Conservation (phyloP, 2,888 invertebrate species). For the Pteria penguin region DNA sequence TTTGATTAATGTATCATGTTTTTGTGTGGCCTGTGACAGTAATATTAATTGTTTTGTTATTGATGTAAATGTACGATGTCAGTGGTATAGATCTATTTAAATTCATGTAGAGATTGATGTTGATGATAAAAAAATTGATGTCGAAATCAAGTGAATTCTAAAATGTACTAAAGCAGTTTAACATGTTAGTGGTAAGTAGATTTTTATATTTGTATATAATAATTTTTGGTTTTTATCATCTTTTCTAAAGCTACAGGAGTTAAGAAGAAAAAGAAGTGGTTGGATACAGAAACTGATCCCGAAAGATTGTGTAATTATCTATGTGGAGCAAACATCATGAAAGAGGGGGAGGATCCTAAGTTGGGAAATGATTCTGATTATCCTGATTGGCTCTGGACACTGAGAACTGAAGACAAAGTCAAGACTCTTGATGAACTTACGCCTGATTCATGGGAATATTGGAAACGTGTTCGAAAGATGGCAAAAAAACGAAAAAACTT, state of each 20-base stretch:
- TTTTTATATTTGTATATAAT: background rate
- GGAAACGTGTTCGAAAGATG: slow-evolving; percentile 85
- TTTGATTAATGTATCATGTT: too few relatives aligned
- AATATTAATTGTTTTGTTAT: too few relatives aligned
- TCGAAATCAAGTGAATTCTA: too few relatives aligned
- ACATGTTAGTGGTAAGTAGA: too few relatives aligned
- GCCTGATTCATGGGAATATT: slow-evolving; percentile 89
- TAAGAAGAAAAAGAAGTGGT: slow-evolving; percentile 51
- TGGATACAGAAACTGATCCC: slow-evolving; percentile 89
- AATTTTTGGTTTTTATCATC: too few relatives aligned
- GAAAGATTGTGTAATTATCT: slow-evolving; percentile 87
- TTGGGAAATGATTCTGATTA: slow-evolving; percentile 89
- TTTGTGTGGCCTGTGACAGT: too few relatives aligned
- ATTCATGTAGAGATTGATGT: too few relatives aligned
- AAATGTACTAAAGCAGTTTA: too few relatives aligned
- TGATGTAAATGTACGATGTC: too few relatives aligned
- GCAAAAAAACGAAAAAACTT: slow-evolving; percentile 52
- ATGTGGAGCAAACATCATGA: slow-evolving; percentile 92
- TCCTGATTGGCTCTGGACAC: slow-evolving; percentile 94
- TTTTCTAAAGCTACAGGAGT: slow-evolving; percentile 22
- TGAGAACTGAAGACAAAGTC: slow-evolving; percentile 84
- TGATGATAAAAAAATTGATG: too few relatives aligned
- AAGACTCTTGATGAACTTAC: slow-evolving; percentile 88
- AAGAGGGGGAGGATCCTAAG: slow-evolving; percentile 88
- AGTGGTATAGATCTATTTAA: too few relatives aligned